Percentiles rank a stretch among this genome's conserved stretches.
phyloP scores from a whole-genome alignment of 1,140 invertebrate species.

The Anoplolepis gracilipes region DNA sequence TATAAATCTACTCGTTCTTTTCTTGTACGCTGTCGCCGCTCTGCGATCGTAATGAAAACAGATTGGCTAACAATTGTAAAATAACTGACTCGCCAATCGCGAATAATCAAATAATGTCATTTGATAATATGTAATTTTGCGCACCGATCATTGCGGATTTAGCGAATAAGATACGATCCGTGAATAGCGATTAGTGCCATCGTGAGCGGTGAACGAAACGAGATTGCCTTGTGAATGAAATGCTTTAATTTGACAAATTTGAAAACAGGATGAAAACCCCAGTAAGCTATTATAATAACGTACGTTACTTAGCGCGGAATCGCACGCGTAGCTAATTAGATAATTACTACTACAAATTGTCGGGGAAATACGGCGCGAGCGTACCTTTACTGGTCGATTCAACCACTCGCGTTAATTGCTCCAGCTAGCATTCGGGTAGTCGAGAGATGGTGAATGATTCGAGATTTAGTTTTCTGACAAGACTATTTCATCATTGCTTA shows the following conservation, averaged over 20 bases:
- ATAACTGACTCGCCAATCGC: background rate
- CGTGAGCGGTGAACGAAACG: slow-evolving; percentile 33
- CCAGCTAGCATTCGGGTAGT: slow-evolving; percentile 1
- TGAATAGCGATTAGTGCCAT: background rate
- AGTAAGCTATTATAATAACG: slow-evolving; percentile 9
- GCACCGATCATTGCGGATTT: background rate
- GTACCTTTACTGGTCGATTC: background rate
- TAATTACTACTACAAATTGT: slow-evolving; percentile 21
- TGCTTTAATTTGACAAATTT: slow-evolving; percentile 42
- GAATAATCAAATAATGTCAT: background rate
- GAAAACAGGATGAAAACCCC: slow-evolving; percentile 15
- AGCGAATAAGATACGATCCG: slow-evolving; percentile 7
- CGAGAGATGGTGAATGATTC: background rate
- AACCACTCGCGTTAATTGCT: slow-evolving; percentile 22
- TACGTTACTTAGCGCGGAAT: slow-evolving; percentile 29
- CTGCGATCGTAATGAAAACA: slow-evolving; percentile 1
- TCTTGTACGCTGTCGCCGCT: slow-evolving; percentile 24
- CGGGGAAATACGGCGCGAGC: slow-evolving; percentile 17
- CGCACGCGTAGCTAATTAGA: slow-evolving; percentile 25
- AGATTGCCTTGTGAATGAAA: slow-evolving; percentile 44
- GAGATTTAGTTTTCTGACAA: background rate
- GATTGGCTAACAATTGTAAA: background rate
- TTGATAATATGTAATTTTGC: background rate
- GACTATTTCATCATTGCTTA: background rate
- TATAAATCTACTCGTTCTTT: slow-evolving; percentile 22